These are phyloP conservation scores for Hormiphora californensis DNA, from an alignment of 37 sponge, comb jelly and placozoan genomes.

Conservation along the genomic window DNA sequence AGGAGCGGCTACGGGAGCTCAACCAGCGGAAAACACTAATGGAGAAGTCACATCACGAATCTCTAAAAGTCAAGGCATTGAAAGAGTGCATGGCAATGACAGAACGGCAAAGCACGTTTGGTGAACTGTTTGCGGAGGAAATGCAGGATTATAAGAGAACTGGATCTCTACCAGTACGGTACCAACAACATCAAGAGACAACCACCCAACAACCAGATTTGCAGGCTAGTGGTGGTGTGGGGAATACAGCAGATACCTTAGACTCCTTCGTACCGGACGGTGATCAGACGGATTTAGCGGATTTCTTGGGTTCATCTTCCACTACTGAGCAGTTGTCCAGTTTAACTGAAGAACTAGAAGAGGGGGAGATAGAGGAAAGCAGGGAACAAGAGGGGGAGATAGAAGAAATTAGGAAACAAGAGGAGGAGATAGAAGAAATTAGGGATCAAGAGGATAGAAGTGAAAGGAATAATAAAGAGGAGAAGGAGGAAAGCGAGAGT, in stretches of 20 bases:
- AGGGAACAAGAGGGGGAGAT: no score
- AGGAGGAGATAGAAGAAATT: no score
- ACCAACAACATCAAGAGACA: no score
- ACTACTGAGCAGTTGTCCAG: no score
- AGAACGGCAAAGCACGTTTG: slow-evolving; percentile 3
- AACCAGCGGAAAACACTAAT: not conserved
- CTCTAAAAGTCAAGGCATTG: not conserved
- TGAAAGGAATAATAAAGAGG: no score
- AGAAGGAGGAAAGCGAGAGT: no score
- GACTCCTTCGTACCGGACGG: slow-evolving; percentile 15
- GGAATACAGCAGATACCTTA: not conserved
- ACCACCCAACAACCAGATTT: no score
- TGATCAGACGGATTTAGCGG: not conserved
- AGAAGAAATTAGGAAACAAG: no score
- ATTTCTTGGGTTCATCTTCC: not conserved
- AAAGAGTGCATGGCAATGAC: not conserved
- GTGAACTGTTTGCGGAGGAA: not conserved
- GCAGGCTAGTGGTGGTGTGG: no score
- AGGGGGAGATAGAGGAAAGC: no score
- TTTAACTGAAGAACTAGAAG: no score
- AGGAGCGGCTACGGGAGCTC: slow-evolving; percentile 3
- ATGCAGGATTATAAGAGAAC: slow-evolving; percentile 23
- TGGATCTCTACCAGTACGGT: not conserved
- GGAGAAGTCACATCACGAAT: not conserved
- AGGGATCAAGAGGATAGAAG: no score